These are phyloP conservation scores for Ophion ellenae DNA, from an alignment of 2,888 invertebrate species.

Conservation along the genomic window DNA sequence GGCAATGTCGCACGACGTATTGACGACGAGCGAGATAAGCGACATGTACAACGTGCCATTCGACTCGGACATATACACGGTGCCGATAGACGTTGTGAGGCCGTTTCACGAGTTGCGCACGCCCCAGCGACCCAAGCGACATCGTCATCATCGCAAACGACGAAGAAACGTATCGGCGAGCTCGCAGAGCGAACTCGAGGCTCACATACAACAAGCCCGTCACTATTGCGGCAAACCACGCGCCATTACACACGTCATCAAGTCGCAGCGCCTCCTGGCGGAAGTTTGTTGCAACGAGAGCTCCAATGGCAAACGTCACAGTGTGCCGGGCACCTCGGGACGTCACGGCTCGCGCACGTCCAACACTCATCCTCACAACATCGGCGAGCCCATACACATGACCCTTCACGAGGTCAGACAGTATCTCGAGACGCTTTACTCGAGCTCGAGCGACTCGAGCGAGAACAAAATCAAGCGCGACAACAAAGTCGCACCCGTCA, in stretches of 20 bases:
- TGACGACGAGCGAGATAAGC: slow-evolving; percentile 90
- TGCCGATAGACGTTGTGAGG: slow-evolving; percentile 92
- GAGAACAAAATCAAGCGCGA: slow-evolving; percentile 84
- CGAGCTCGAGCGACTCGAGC: slow-evolving; percentile 89
- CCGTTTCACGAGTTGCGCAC: slow-evolving; percentile 84
- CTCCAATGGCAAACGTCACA: slow-evolving; percentile 87
- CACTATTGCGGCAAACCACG: slow-evolving; percentile 82
- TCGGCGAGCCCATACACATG: slow-evolving; percentile 92
- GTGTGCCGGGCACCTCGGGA: slow-evolving; percentile 88
- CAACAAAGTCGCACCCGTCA: slow-evolving; percentile 71
- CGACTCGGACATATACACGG: slow-evolving; percentile 94
- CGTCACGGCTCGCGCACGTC: slow-evolving; percentile 73
- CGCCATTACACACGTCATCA: slow-evolving; percentile 81
- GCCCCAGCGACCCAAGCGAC: slow-evolving; percentile 84
- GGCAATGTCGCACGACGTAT: slow-evolving; percentile 94
- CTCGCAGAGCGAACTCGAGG: slow-evolving; percentile 83
- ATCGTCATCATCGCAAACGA: slow-evolving; percentile 83
- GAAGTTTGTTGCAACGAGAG: slow-evolving; percentile 80
- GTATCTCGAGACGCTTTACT: slow-evolving; percentile 92
- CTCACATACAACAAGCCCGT: slow-evolving; percentile 81
- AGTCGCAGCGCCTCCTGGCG: slow-evolving; percentile 81
- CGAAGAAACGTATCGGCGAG: slow-evolving; percentile 84
- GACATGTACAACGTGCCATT: slow-evolving; percentile 95
- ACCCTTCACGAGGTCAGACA: slow-evolving; percentile 93
- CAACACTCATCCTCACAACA: slow-evolving; percentile 86